phyloP scores from a whole-genome alignment of 2,797 vertebrate genomes.

The Pseudochirops cupreus region DNA sequence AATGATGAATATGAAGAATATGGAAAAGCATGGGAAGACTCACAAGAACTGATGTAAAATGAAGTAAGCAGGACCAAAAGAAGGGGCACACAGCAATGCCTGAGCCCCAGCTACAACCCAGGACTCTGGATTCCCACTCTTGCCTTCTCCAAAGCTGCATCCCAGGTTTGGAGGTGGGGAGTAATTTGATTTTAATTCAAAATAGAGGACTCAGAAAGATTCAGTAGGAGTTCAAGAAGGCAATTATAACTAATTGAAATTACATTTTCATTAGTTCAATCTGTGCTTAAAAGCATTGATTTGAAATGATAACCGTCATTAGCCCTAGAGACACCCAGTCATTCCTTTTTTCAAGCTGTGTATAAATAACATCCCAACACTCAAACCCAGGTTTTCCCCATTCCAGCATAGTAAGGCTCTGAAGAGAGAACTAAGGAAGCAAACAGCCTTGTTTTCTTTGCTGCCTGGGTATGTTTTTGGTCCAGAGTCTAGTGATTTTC shows the following conservation, averaged over 20 bases:
- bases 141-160: not conserved
- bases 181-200: not conserved
- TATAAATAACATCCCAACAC: not conserved
- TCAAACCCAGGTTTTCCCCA: not conserved
- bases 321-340: slow-evolving; percentile 8
- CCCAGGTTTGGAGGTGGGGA: not conserved
- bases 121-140: not conserved
- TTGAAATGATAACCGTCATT: slow-evolving; percentile 6
- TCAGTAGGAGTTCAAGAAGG: not conserved
- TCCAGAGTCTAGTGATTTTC: not conserved
- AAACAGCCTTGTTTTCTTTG: not conserved
- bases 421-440: slow-evolving; percentile 10
- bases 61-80: not conserved
- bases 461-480: not conserved
- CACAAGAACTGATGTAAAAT: not conserved
- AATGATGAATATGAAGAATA: not conserved
- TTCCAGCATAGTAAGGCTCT: not conserved
- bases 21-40: not conserved
- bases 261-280: not conserved
- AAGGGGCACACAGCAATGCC: not conserved
- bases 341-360: not conserved
- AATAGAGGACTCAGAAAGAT: not conserved
- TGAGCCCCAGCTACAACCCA: not conserved
- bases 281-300: not conserved
- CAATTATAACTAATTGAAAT: slow-evolving; percentile 11